A percentile compares a stretch with the other conserved stretches of the same genome.
These are phyloP conservation scores for Oligia latruncula DNA, from an alignment of 2,888 invertebrate species.

Conservation along the genomic window DNA sequence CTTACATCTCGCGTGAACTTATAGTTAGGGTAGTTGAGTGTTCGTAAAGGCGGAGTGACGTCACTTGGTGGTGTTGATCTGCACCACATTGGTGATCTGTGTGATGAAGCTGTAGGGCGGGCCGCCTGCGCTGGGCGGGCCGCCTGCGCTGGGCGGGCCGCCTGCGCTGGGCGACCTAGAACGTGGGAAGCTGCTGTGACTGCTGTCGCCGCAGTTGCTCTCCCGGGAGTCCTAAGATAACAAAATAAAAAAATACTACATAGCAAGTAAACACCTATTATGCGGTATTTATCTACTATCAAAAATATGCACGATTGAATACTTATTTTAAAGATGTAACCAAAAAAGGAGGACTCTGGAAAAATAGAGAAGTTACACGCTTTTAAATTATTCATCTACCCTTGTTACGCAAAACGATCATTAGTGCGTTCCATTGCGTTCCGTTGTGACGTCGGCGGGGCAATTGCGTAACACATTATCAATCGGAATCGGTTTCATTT, in stretches of 20 bases:
- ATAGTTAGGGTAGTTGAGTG: slow-evolving; percentile 42
- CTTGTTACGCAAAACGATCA: not conserved
- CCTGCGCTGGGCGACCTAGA: slow-evolving; percentile 46
- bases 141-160: slow-evolving; percentile 49
- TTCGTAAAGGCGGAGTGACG: slow-evolving; percentile 38
- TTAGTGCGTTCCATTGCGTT: not conserved
- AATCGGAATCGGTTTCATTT: too few relatives aligned
- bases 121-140: slow-evolving; percentile 45
- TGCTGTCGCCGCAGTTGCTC: slow-evolving; percentile 40
- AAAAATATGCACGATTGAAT: not conserved
- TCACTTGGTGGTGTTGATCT: slow-evolving; percentile 60
- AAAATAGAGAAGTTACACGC: not conserved
- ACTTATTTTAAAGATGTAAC: not conserved
- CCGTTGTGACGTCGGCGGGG: not conserved
- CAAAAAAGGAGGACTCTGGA: not conserved
- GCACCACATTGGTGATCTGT: slow-evolving; percentile 65
- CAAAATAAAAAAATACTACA: not conserved
- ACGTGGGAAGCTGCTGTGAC: slow-evolving; percentile 46
- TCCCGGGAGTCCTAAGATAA: slow-evolving; percentile 53
- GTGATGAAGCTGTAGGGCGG: slow-evolving; percentile 57
- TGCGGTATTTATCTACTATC: not conserved
- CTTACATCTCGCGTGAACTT: slow-evolving; percentile 14
- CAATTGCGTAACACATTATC: too few relatives aligned
- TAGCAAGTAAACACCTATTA: too few relatives aligned
- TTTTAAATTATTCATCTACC: not conserved